Evolutionary conservation across 64 coral and sea anemone species (phyloP).

Genomic region (Catalaphyllia jardinei): DNA sequence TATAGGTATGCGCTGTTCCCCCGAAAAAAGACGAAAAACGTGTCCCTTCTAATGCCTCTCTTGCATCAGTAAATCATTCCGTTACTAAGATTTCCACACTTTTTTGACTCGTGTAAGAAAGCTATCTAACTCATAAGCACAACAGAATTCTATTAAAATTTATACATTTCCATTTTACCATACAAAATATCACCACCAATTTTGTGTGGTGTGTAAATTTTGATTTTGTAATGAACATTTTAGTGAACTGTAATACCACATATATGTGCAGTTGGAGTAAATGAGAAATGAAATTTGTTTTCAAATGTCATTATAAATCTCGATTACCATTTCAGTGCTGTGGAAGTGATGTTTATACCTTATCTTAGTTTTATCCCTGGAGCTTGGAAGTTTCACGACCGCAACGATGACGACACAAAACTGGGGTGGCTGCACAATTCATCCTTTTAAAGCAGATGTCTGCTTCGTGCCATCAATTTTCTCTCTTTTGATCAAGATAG

Average conservation of each 20-base stretch:
- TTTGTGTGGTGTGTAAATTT: neutral
- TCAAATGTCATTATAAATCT: neutral
- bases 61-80: no score
- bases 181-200: neutral
- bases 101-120: neutral
- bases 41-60: no score
- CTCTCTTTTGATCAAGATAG: slow-evolving; percentile 13
- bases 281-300: neutral
- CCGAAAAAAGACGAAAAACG: no score
- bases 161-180: neutral
- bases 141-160: neutral
- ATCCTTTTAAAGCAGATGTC: slow-evolving; percentile 24
- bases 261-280: neutral
- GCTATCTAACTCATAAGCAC: neutral
- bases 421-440: neutral
- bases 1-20: no score
- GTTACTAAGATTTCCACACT: neutral
- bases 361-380: neutral
- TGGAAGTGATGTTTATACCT: slow-evolving; percentile 6
- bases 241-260: neutral
- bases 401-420: slow-evolving; percentile 7
- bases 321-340: neutral
- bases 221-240: neutral
- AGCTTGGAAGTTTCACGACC: neutral
- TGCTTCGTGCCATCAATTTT: slow-evolving; percentile 9